A percentile compares a stretch with the other conserved stretches of the same genome.
Evolutionary conservation across 2,888 invertebrate genomes (phyloP).

Genomic region (Schizotus pectinicornis): DNA sequence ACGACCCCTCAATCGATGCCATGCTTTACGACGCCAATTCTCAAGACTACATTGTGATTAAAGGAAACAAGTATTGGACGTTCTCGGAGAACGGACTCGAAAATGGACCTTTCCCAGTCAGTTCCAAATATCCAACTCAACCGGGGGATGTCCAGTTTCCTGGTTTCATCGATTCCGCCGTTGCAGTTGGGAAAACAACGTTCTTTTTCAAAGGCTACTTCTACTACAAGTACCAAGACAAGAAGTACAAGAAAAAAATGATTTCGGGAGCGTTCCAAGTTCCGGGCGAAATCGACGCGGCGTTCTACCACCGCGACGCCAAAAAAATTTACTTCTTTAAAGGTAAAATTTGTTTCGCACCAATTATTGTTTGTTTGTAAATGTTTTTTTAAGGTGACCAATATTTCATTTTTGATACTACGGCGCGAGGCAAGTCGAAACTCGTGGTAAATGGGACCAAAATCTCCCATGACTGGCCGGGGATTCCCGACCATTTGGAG

Average conservation of each 20-base stretch:
- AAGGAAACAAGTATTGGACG: slow-evolving; percentile 15
- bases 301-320: slow-evolving; percentile 13
- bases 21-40: not conserved
- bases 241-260: not conserved
- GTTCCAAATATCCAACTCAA: not conserved
- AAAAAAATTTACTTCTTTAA: slow-evolving; percentile 30
- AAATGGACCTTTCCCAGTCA: slow-evolving; percentile 4
- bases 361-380: slow-evolving; percentile 8
- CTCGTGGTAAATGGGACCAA: slow-evolving; percentile 9
- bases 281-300: slow-evolving; percentile 22
- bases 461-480: slow-evolving; percentile 25
- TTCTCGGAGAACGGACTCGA: not conserved
- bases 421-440: not conserved
- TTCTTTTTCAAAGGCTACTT: slow-evolving; percentile 26
- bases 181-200: slow-evolving; percentile 2
- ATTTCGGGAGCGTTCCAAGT: slow-evolving; percentile 14
- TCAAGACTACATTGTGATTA: slow-evolving; percentile 5
- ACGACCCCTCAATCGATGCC: not conserved
- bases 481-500: slow-evolving; percentile 28
- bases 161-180: slow-evolving; percentile 12
- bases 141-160: not conserved
- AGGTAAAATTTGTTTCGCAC: slow-evolving; percentile 20
- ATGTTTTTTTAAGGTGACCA: not conserved
- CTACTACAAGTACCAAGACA: slow-evolving; percentile 1
- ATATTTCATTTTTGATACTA: not conserved